Evolutionary conservation across 2,888 invertebrate species (phyloP).

Genomic region (Deladenus siricidicola): DNA sequence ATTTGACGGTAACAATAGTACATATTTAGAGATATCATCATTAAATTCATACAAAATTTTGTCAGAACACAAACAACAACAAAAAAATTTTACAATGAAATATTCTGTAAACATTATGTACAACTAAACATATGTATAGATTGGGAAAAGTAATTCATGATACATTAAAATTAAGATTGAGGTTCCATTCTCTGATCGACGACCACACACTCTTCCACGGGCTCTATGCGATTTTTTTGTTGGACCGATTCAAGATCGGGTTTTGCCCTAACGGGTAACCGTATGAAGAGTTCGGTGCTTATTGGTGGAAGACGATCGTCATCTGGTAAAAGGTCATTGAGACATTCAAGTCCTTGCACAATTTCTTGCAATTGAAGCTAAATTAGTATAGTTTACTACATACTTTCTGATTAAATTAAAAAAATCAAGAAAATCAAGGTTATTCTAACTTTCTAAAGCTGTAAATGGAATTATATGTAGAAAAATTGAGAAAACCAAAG

Average conservation of each 20-base stretch:
- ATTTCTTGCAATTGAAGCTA: constrained; percentile 38
- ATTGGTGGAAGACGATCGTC: constrained; percentile 40
- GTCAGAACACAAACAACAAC: no score
- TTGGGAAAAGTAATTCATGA: no score
- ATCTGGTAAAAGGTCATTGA: constrained; percentile 41
- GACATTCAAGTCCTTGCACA: constrained; percentile 31
- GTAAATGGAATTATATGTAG: neutral
- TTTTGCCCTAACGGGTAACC: no score
- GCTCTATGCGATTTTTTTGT: neutral
- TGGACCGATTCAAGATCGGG: no score
- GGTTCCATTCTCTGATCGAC: neutral
- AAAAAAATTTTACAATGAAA: no score
- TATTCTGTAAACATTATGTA: no score
- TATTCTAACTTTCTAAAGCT: neutral
- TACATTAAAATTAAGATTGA: neutral
- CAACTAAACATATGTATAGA: no score
- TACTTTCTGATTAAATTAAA: neutral
- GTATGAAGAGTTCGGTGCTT: neutral
- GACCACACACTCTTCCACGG: neutral
- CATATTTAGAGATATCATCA: neutral
- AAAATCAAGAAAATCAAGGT: no score
- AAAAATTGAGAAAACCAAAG: neutral
- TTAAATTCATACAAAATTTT: neutral
- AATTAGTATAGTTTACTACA: neutral
- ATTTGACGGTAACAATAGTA: neutral